Evolutionary conservation across 53 echinoderm and acorn worm species (phyloP).

Genomic region (Paracentrotus lividus): DNA sequence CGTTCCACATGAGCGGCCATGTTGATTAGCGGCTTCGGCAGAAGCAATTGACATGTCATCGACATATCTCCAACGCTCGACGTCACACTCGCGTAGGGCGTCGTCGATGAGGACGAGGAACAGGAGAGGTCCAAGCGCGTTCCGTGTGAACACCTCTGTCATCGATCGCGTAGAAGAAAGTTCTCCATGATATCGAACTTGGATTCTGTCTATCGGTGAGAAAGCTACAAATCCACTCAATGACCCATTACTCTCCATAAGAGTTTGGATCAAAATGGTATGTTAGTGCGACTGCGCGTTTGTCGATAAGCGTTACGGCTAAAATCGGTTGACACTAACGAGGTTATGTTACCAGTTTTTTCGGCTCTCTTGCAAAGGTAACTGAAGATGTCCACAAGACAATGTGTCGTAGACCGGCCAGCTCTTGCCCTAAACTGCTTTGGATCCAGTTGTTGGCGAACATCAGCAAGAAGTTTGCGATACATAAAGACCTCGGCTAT

Average conservation of each 20-base stretch:
- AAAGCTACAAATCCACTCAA: background rate
- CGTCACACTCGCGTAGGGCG: background rate
- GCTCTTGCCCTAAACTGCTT: background rate
- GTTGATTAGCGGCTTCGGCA: background rate
- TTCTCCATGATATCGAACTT: background rate
- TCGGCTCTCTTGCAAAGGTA: background rate
- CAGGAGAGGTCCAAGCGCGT: background rate
- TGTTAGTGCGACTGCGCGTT: background rate
- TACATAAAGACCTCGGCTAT: background rate
- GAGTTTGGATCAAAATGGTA: background rate
- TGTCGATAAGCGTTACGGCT: background rate
- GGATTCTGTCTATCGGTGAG: background rate
- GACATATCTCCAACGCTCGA: background rate
- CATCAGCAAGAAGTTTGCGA: background rate
- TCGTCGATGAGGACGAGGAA: background rate
- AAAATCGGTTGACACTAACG: background rate
- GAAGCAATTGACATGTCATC: constrained; percentile 1
- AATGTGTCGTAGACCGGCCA: background rate
- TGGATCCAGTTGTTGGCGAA: background rate
- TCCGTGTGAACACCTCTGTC: background rate
- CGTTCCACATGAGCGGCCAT: background rate
- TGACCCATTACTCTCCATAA: background rate
- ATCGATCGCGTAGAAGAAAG: background rate
- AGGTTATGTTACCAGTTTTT: background rate
- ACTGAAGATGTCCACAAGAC: background rate